These are phyloP conservation scores for Zygaena filipendulae DNA, from an alignment of 2,888 invertebrate species.

Conservation along the genomic window DNA sequence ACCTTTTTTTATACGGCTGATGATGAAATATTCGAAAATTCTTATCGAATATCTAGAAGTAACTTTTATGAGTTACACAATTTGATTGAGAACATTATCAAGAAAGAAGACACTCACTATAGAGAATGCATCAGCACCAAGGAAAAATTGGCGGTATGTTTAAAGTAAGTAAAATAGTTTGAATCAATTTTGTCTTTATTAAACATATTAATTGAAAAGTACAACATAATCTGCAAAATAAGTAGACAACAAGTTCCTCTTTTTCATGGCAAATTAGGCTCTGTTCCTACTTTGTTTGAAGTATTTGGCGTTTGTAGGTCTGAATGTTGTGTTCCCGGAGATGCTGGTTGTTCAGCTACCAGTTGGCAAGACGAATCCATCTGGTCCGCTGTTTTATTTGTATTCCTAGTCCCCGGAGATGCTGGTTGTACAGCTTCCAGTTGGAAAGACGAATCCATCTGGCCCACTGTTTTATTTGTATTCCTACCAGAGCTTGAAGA, in stretches of 20 bases:
- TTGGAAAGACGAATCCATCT: conserved; percentile 3
- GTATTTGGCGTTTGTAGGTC: conserved; percentile 5
- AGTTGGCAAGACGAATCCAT: conserved; percentile 3
- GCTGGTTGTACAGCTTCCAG: conserved; percentile 6
- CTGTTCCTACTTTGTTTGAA: conserved; percentile 4
- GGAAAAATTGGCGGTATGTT: conserved; percentile 4
- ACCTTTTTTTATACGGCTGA: conserved; percentile 16
- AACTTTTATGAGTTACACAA: conserved; percentile 13
- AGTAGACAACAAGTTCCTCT: conserved; percentile 4
- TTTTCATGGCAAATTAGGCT: conserved; percentile 4
- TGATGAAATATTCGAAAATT: conserved; percentile 16
- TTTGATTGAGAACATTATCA: conserved; percentile 12
- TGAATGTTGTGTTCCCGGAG: conserved; percentile 8
- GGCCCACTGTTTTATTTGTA: conserved; percentile 5
- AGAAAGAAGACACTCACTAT: conserved; percentile 14
- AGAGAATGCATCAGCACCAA: conserved; percentile 12
- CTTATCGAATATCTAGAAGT: conserved; percentile 12
- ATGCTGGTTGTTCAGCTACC: conserved; percentile 6
- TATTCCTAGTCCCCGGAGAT: conserved; percentile 6
- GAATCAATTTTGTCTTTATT: conserved; percentile 3
- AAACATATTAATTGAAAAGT: conserved; percentile 2
- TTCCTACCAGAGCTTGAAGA: conserved; percentile 5
- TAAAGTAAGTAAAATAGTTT: conserved; percentile 5
- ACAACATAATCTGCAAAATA: conserved; percentile 3
- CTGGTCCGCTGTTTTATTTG: conserved; percentile 5